Conservation (phyloP, 2,888 invertebrate species). For the Macaria notata region DNA sequence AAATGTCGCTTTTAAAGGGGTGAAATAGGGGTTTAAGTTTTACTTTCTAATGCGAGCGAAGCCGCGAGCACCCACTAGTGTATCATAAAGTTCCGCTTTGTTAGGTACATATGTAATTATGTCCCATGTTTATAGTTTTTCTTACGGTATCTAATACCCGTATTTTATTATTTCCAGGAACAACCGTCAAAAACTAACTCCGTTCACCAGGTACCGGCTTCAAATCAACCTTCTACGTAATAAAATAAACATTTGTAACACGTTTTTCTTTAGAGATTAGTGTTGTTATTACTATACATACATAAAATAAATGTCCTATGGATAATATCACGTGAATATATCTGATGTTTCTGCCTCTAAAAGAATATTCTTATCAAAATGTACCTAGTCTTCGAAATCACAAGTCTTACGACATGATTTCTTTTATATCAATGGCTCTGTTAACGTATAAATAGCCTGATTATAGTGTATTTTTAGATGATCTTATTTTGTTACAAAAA, state of each 20-base stretch:
- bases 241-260: slow-evolving; percentile 45
- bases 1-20: no score
- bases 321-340: slow-evolving; percentile 48
- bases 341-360: slow-evolving; percentile 47
- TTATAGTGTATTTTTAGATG: slow-evolving; percentile 77
- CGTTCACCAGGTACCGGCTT: slow-evolving; percentile 37
- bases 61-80: no score
- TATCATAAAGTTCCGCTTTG: no score
- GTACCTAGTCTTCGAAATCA: slow-evolving; percentile 49
- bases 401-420: slow-evolving; percentile 55
- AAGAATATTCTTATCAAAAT: slow-evolving; percentile 43
- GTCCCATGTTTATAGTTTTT: neutral
- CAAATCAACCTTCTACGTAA: slow-evolving; percentile 36
- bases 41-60: no score
- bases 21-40: no score
- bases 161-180: slow-evolving; percentile 24
- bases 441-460: slow-evolving; percentile 37
- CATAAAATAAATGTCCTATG: slow-evolving; percentile 49
- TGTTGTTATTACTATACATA: slow-evolving; percentile 46
- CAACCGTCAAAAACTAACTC: slow-evolving; percentile 17
- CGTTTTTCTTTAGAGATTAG: slow-evolving; percentile 51
- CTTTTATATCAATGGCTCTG: slow-evolving; percentile 50
- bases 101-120: no score
- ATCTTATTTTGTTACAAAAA: slow-evolving; percentile 71
- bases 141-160: neutral